Conservation (phyloP, 2,113 vertebrate species). For the Rhabdornis inornatus region DNA sequence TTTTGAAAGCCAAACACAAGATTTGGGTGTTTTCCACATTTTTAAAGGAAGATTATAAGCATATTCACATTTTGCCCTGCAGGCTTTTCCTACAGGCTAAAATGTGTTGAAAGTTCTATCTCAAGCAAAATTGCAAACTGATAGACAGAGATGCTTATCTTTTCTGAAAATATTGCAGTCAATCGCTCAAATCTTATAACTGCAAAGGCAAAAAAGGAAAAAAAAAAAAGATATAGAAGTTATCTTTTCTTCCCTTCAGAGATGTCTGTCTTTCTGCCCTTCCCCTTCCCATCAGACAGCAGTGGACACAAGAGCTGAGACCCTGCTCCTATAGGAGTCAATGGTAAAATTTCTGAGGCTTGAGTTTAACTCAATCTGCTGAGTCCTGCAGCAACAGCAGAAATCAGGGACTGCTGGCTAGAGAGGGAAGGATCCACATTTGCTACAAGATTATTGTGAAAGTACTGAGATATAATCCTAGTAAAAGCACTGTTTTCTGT, state of each 20-base stretch:
- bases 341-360: background rate
- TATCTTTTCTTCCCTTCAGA: background rate
- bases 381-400: background rate
- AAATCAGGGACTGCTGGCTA: background rate
- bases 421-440: background rate
- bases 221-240: background rate
- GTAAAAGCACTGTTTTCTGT: background rate
- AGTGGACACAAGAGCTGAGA: background rate
- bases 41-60: background rate
- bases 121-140: background rate
- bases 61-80: background rate
- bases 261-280: background rate
- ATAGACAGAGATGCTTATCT: background rate
- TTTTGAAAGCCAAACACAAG: background rate
- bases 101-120: background rate
- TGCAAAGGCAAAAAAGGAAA: background rate
- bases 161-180: background rate
- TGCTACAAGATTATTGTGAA: background rate
- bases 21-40: background rate
- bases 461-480: background rate
- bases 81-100: background rate
- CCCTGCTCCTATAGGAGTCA: rapidly evolving
- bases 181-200: background rate
- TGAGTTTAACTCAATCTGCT: background rate
- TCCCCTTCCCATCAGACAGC: background rate